Evolutionary conservation across 2,113 vertebrate genomes (phyloP).

Genomic region (Actenoides lindsayi): DNA sequence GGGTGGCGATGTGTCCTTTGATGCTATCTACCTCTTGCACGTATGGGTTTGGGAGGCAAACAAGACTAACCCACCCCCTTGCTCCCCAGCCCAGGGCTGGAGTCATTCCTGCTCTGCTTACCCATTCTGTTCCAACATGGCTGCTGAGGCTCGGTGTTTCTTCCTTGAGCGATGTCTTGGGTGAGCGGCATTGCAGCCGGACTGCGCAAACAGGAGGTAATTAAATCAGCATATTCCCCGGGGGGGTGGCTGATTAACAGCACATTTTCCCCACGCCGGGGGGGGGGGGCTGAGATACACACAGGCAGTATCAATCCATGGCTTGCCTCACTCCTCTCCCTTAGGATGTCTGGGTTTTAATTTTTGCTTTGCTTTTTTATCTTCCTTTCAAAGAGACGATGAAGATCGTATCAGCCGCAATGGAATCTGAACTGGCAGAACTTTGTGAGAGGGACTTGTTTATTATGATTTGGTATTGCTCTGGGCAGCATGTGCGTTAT

Average conservation of each 20-base stretch:
- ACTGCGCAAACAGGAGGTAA: constrained; percentile 43
- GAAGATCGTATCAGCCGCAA: constrained; percentile 58
- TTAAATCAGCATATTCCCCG: constrained; percentile 28
- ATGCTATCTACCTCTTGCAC: background rate
- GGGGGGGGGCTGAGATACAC: constrained; percentile 1
- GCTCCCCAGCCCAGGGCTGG: background rate
- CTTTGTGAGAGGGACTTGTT: constrained; percentile 43
- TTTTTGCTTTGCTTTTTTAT: background rate
- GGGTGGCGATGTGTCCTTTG: background rate
- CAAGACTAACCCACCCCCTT: fast-evolving
- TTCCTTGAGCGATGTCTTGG: background rate
- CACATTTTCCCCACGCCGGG: background rate
- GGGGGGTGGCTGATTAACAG: constrained; percentile 31
- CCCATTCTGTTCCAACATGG: background rate
- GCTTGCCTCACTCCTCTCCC: constrained; percentile 9
- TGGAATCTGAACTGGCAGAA: constrained; percentile 56
- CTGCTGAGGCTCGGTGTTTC: background rate
- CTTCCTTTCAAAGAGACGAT: constrained; percentile 56
- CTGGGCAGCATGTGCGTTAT: background rate
- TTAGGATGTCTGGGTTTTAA: background rate
- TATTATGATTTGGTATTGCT: constrained; percentile 65
- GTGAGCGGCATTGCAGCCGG: background rate
- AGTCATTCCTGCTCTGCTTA: background rate
- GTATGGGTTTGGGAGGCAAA: background rate
- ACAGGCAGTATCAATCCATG: constrained; percentile 11